Evolutionary conservation across 2,888 invertebrate genomes (phyloP), one percentile per base, ranked within the genome.

Genomic region (Xylocampa areola): DNA sequence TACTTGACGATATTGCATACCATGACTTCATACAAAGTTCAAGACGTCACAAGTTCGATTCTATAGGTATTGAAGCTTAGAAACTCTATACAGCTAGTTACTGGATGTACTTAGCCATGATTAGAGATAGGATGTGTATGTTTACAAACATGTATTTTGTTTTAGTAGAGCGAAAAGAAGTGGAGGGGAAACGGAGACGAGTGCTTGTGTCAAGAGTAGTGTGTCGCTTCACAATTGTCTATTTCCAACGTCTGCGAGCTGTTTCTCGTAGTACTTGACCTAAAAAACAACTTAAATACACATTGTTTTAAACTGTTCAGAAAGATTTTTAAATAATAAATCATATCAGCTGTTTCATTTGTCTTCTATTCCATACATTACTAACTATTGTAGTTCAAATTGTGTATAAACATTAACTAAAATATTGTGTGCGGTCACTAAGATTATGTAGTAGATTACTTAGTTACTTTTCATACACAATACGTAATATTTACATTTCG

Each of bases 221-320:
- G 73, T 75, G 74, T 72, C 66, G 68, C 68, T 68, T 71, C 68
- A 82, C 80, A 80, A 80, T 81, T 77, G 77, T 77, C 80, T 86
- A 85, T 82, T 86, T 81, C 74, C 59, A 68, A 65, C 58, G 57
- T 53, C 67, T 58, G 63, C 61, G 67, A 67, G 53, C 52, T 70
- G 62, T 49, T 68, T 63, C 63, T 62, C 50, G 51, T 68, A 61
- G 58, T 68, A 75, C 68, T 82, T 85, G 77, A 82, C 79, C 81
- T 73, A 73, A 76, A 79, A 79, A 1, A 1, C 21, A 6, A 21
- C 5, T 7, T 7, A 21, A 2, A 4, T 21, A 21, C 5, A 21
- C 21, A 4, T 21, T 21, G 21, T 21, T 21, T 4, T 21, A 21
- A 21, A 7, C 5, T 21, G 7, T 21, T 21, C 21, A 21, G 7